Evolutionary conservation across 2,113 vertebrate species (phyloP), one percentile per base, ranked within the genome.

Genomic region (Ciconia maguari): DNA sequence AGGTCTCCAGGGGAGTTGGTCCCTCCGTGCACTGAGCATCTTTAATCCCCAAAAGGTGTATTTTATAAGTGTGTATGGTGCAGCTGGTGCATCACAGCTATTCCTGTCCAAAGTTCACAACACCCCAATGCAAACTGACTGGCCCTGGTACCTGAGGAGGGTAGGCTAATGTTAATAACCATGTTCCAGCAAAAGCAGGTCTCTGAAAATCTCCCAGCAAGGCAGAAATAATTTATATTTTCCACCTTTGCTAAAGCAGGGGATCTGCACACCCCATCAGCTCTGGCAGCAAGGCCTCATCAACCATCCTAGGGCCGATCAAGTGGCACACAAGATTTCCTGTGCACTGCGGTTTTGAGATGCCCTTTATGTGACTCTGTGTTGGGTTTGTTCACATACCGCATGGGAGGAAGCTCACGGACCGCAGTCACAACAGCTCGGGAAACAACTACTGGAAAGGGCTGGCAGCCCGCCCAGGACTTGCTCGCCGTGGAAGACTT

Each of bases 21-120:
- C 44, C 30, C 19, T 87, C 30, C 18, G 8, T 2, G 44, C 24
- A 24, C 2, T 4, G 16, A 57, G 16, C 24, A 87, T n/a, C 51
- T 82, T 83, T 64, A 90, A 42, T 41, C 10, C 9, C 57, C 7
- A 2, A 12, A 42, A 70, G 30, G 16, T 1, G 3, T 49, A 21
- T 64, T 75, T 68, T 24, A 2, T 36, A 41, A 78, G 9, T 0
- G 1, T 2, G 5, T 46, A 14, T 9, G 9, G 34, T 27, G 9
- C 8, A 66, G 83, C 38, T 74, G 52, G 13, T 74, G 7, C 26
- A 36, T 29, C 22, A 41, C 55, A 89, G 17, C 42, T n/a, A 8
- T 17, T 78, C 27, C 55, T 25, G 21, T 15, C 38, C 16, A 3
- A 69, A 80, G 68, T 16, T 66, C 22, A 25, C 49, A 54, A 1